These are phyloP conservation scores for Cydia pomonella DNA, from an alignment of 1,140 invertebrate genomes.

Conservation along the genomic window DNA sequence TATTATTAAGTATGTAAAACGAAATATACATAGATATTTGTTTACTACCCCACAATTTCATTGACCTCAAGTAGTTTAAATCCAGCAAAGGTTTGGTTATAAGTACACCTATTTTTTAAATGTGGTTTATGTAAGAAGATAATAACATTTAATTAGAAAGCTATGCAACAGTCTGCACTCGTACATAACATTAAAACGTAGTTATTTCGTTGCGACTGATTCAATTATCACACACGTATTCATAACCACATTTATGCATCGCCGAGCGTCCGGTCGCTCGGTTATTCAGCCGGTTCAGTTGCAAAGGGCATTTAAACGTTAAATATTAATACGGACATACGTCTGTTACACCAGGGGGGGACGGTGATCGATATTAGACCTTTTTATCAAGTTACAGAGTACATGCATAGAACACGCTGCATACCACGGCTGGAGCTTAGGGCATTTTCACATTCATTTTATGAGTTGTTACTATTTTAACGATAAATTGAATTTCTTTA, in stretches of 20 bases:
- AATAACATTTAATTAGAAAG: neutral
- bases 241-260: conserved; percentile 4
- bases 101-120: neutral
- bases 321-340: neutral
- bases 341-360: neutral
- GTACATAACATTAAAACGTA: neutral
- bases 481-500: too few relatives aligned
- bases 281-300: neutral
- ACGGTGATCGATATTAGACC: neutral
- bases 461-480: too few relatives aligned
- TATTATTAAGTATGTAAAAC: too few relatives aligned
- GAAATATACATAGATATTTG: too few relatives aligned
- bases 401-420: neutral
- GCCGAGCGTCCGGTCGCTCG: neutral
- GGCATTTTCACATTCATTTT: too few relatives aligned
- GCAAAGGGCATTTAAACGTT: neutral
- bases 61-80: too few relatives aligned
- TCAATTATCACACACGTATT: neutral
- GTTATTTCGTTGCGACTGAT: neutral
- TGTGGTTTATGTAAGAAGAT: too few relatives aligned
- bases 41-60: too few relatives aligned
- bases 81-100: neutral
- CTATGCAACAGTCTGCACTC: neutral
- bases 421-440: too few relatives aligned
- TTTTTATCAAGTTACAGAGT: neutral